Evolutionary conservation across 2,113 vertebrate species (phyloP), one percentile per base, ranked within the genome.

Genomic region (Gobio gobio): DNA sequence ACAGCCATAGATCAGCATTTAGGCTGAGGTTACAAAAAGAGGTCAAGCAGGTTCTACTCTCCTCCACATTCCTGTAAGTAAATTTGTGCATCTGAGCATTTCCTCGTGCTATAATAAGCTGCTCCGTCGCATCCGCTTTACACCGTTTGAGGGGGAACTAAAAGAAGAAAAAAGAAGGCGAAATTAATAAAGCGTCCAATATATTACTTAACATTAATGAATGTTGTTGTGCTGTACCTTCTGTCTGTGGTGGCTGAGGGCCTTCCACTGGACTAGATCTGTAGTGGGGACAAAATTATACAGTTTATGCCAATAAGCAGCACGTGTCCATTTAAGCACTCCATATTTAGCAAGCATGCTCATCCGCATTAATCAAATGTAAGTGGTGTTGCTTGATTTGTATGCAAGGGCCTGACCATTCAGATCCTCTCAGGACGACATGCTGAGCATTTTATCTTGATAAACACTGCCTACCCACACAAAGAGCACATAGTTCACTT

Each of bases 121-220:
- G 75, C 61, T 64, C 63, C 72, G 66, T 61, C 47, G 56, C 24
- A 10, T 82, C 83, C 16, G 20, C 47, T 86, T 88, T 90, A 95
- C 75, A 94, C 94, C 29, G 93, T 91, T 87, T 94, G 93, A 87
- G 93, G 88, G 29, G 94, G 93, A 56, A 94, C 95, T 95, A 89
- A 33, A 89, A 87, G 56, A 89, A 87, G 56, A 84, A 82, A 24
- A 68, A 4, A 45, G n/a, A 5, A 85, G 43, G 0, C 54, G 18
- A 59, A 10, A 10, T 59, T 5, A 16, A 70, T 20, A 6, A 16
- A 43, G 49, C 8, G 1, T 70, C 56, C 10, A 54, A 56, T 43
- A 33, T 51, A 66, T 36, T 40, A 40, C 40, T 6, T 40, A 49
- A 33, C 45, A 74, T 16, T 4, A 47, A 16, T 22, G 56, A 3